phyloP scores from a whole-genome alignment of 1,140 invertebrate species.

The Globodera rostochiensis region DNA sequence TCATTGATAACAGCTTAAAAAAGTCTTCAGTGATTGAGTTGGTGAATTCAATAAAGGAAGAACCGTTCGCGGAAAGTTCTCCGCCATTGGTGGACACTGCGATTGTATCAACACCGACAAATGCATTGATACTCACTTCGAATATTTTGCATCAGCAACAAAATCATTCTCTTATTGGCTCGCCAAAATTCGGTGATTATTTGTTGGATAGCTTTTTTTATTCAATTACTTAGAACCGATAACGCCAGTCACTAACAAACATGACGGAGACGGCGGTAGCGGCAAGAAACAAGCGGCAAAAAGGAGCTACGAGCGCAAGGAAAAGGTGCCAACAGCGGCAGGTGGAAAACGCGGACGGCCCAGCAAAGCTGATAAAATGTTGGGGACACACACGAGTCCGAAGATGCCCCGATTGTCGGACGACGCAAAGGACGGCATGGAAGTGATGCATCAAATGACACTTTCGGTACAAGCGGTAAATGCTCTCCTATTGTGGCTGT shows the following conservation, averaged over 20 bases:
- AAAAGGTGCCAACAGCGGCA: conserved; percentile 22
- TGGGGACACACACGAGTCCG: conserved; percentile 15
- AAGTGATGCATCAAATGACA: conserved; percentile 47
- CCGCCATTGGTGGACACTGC: background rate
- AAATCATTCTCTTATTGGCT: background rate
- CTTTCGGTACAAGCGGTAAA: conserved; percentile 20
- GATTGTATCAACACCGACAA: background rate
- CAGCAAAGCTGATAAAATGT: conserved; percentile 17
- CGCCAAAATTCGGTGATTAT: background rate
- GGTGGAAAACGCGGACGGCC: conserved; percentile 34
- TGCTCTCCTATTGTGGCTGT: background rate
- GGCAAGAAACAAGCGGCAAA: conserved; percentile 20
- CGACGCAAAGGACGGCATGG: conserved; percentile 51
- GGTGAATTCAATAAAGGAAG: background rate
- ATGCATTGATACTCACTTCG: background rate
- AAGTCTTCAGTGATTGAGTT: background rate
- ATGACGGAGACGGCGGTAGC: conserved; percentile 8
- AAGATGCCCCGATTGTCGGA: conserved; percentile 41
- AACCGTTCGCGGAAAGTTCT: background rate
- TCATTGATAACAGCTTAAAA: background rate
- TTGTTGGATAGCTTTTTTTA: background rate
- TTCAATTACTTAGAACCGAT: conserved; percentile 24
- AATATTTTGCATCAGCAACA: background rate
- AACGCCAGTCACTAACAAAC: conserved; percentile 15
- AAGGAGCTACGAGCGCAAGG: conserved; percentile 39